These are phyloP conservation scores for Apteryx owenii DNA, from an alignment of 2,113 vertebrate genomes.

Conservation along the genomic window DNA sequence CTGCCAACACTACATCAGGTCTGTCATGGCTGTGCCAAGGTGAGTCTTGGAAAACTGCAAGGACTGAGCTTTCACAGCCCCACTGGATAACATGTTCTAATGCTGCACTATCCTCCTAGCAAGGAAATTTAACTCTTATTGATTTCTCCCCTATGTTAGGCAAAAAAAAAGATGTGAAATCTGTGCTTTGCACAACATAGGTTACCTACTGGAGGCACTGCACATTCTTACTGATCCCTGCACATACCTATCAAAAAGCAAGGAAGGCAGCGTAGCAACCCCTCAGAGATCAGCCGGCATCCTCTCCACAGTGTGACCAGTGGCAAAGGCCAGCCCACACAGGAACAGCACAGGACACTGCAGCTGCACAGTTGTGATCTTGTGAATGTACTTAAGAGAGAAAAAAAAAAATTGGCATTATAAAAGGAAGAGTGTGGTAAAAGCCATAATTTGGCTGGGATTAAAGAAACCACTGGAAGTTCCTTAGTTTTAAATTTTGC, in stretches of 20 bases:
- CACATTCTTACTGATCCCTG: rapidly evolving
- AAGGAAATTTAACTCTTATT: background rate
- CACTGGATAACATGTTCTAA: background rate
- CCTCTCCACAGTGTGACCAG: rapidly evolving
- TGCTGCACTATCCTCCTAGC: background rate
- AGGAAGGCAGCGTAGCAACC: background rate
- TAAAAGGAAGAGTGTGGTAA: slow-evolving; percentile 68
- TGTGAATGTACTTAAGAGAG: background rate
- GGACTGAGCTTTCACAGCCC: background rate
- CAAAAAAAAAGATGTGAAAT: background rate
- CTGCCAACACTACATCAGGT: background rate
- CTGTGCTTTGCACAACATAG: background rate
- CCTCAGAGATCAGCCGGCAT: background rate
- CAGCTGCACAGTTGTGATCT: slow-evolving; percentile 29
- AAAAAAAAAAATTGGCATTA: background rate
- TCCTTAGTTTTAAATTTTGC: slow-evolving; percentile 71
- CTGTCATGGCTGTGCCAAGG: background rate
- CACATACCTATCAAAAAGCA: background rate
- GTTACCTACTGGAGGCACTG: background rate
- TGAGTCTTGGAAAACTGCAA: background rate
- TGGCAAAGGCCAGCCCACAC: slow-evolving; percentile 8
- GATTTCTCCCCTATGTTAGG: background rate
- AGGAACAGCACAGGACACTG: background rate
- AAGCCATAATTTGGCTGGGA: slow-evolving; percentile 65
- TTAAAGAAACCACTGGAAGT: slow-evolving; percentile 74